Base-by-base conservation (phyloP, 64 coral and sea anemone genomes). In the Montipora cactus region DNA sequence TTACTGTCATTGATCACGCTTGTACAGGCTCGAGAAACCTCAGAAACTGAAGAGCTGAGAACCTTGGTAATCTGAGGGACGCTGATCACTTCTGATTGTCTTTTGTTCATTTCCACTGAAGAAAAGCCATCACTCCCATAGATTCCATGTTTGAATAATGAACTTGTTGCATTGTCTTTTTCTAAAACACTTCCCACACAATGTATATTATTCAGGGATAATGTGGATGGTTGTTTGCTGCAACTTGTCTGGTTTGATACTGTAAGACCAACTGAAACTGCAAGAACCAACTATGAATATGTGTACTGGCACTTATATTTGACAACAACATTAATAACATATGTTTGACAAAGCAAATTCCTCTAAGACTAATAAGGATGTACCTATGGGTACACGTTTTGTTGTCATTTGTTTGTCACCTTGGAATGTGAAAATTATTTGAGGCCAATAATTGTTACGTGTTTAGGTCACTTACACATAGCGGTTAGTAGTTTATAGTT, bases 111-210 rank as follows among this genome's bases (percentile, higher is more conserved):
- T 20, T 46, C 44, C 61, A 7, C 46, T 2, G 44, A 19, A 20
- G 61, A 14, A 8, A 45, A 18, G 48, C 18, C 44, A 61, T 61
- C 23, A 7, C 57, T 61, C 80, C 59, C 80, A 4, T 46, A 13
- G 62, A 44, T 82, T 62, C 2, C 11, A 18, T 58, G 37, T 11
- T 11, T 16, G 14, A 10, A 8, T 19, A 28, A 68, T 67, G 23
- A 19, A 47, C 10, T 0, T 9, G 59, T 44, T 84, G 12, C 37
- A 57, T 64, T 71, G 45, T 70, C 3, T 70, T 64, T n/a, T 66
- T 86, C 47, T 19, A 49, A 70, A 47, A 86, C 68, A 71, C 66
- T 86, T 50, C 71, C 82, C 5, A 19, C 82, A 67, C 58, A 83
- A 46, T 58, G 59, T 5, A 16, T 67, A 83, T 18, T 2, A 19